Base-by-base conservation (phyloP, 2,888 invertebrate species). In the Meiosimyza decipiens region DNA sequence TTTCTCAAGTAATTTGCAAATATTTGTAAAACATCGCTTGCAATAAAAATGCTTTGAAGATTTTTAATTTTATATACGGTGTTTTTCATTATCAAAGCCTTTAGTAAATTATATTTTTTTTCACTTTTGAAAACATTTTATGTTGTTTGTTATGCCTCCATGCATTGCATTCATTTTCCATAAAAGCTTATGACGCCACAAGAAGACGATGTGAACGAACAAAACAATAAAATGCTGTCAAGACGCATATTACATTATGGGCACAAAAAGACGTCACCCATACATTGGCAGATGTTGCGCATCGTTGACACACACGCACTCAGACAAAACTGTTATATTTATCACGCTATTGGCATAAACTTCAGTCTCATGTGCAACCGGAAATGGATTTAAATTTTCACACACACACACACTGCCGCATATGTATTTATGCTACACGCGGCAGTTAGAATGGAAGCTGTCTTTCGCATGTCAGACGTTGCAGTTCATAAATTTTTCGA, bases 301-400 rank as follows among this genome's bases (percentile, higher is more conserved):
- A 9, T 33, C 60, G n/a, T 11, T 40, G 33, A 62, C 16, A 28
- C 22, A 62, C 60, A 62, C 60, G 28, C n/a, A 40, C 60, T 33
- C 13, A 60, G 28, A 33, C 50, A 59, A 15, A 50, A 50, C 28
- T 69, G 59, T 59, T 62, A 70, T 40, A 50, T 70, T 70, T 62
- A 54, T 70, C 62, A 62, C 62, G 33, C 52, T 52, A 70, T 70
- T 54, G 51, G 51, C 62, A 62, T 33, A 62, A 60, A 70, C 50
- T 49, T 28, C 62, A 62, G 62, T n/a, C 51, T 18, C 70, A 51
- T 51, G 62, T 52, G 52, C 11, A 60, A 9, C 40, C 69, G 52
- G 51, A 70, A 69, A 69, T 59, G 69, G 28, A 22, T 69, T 59
- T 12, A 69, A 60, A 69, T 50, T 33, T 51, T 18, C 22, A 33